Conservation (phyloP, 2,797 vertebrate genomes). For the Nyctibius grandis region DNA sequence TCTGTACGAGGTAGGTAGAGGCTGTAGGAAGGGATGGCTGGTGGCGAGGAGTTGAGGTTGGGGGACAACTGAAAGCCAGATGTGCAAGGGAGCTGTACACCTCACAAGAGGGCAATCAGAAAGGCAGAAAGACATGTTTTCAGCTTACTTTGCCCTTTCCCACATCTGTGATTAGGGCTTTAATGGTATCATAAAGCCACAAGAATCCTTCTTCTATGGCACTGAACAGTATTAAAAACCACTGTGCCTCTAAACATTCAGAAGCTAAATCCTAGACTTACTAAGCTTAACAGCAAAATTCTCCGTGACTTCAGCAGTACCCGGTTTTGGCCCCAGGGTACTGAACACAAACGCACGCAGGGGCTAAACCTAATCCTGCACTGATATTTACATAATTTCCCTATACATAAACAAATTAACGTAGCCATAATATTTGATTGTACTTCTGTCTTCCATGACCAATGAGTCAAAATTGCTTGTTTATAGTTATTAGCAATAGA, state of each 20-base stretch:
- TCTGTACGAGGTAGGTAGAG: not conserved
- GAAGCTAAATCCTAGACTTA: not conserved
- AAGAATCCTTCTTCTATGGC: not conserved
- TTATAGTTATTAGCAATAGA: not conserved
- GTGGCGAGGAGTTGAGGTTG: accelerated
- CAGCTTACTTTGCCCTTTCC: not conserved
- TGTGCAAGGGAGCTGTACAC: not conserved
- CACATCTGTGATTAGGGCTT: not conserved
- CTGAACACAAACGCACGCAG: not conserved
- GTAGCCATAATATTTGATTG: not conserved
- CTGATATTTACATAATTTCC: not conserved
- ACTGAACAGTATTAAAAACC: not conserved
- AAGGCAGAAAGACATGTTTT: not conserved
- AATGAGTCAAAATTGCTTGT: not conserved
- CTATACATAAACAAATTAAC: slow-evolving; percentile 7
- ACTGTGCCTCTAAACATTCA: not conserved
- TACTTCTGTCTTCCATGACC: not conserved
- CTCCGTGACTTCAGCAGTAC: not conserved
- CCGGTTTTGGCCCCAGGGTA: not conserved
- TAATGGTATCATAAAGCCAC: not conserved
- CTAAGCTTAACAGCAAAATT: not conserved
- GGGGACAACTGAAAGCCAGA: not conserved
- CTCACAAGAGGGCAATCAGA: not conserved
- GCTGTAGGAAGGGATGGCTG: not conserved
- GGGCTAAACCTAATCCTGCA: not conserved